Conservation (phyloP, 2,888 invertebrate species). For the Trissoscelio sp. region DNA sequence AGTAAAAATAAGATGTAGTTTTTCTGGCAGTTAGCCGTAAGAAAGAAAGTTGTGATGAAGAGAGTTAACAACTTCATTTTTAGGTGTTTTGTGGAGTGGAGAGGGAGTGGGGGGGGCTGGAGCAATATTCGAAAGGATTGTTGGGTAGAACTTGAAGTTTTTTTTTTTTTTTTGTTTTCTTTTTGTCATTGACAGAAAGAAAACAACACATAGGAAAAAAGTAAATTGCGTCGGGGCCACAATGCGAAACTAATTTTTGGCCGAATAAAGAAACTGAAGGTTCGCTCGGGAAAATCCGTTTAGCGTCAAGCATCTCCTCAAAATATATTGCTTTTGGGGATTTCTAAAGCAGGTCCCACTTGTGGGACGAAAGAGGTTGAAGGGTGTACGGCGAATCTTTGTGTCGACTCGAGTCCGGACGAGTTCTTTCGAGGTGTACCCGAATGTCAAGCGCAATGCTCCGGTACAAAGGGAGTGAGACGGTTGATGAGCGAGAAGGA, state of each 20-base stretch:
- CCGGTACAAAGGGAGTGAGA: not conserved
- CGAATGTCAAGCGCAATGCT: slow-evolving; percentile 48
- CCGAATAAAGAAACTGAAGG: slow-evolving; percentile 77
- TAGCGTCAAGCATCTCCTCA: slow-evolving; percentile 77
- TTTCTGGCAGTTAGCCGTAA: no score
- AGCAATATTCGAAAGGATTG: no score
- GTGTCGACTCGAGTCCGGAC: slow-evolving; percentile 34
- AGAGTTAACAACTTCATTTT: no score
- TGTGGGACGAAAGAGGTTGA: slow-evolving; percentile 52
- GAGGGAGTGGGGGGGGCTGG: no score
- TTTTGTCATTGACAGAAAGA: no score
- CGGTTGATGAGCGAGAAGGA: not conserved
- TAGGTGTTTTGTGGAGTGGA: no score
- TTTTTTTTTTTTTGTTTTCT: no score
- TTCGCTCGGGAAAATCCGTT: slow-evolving; percentile 78
- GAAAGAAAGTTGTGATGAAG: no score
- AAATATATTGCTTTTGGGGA: slow-evolving; percentile 81
- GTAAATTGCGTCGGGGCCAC: no score
- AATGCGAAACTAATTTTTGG: slow-evolving; percentile 75
- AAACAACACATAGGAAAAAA: no score
- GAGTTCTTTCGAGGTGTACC: slow-evolving; percentile 41
- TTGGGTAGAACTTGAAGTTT: no score
- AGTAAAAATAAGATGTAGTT: no score
- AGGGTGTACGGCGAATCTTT: slow-evolving; percentile 49
- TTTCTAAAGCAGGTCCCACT: slow-evolving; percentile 79